Conservation (phyloP, 2,113 vertebrate species). For the Pelecanus crispus region DNA sequence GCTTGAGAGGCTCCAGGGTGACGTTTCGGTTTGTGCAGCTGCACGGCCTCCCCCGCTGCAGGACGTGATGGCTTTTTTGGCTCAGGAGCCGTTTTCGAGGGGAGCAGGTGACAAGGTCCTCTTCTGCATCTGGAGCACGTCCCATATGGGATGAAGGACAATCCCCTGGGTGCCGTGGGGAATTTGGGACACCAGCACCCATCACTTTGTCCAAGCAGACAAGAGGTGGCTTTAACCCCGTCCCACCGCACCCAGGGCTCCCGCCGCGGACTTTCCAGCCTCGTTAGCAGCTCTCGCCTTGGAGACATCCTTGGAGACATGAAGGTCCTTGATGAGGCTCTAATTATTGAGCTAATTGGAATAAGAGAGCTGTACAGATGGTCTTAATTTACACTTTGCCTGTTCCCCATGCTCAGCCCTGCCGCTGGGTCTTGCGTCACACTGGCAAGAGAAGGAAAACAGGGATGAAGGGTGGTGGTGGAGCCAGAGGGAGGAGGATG, state of each 20-base stretch:
- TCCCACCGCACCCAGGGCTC: not conserved
- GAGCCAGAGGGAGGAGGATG: not conserved
- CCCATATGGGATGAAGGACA: not conserved
- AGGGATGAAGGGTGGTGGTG: not conserved
- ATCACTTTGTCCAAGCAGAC: not conserved
- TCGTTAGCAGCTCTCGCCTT: not conserved
- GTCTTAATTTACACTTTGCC: not conserved
- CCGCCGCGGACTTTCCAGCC: not conserved
- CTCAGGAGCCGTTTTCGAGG: not conserved
- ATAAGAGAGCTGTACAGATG: not conserved
- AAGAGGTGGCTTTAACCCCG: not conserved
- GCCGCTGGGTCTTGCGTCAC: not conserved
- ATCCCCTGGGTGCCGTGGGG: fast-evolving
- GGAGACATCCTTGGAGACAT: not conserved
- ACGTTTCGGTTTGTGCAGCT: not conserved
- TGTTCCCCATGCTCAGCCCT: not conserved
- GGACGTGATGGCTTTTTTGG: not conserved
- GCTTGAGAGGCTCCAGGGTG: not conserved
- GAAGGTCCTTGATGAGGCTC: not conserved
- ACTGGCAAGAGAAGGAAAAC: not conserved
- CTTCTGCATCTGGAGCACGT: fast-evolving
- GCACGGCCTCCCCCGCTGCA: not conserved
- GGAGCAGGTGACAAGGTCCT: not conserved
- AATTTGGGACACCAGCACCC: not conserved
- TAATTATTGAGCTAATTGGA: constrained; percentile 33